Percentiles rank a stretch among this genome's conserved stretches.
Conservation (phyloP, 2,797 vertebrate genomes). For the Otolemur crassicaudatus region DNA sequence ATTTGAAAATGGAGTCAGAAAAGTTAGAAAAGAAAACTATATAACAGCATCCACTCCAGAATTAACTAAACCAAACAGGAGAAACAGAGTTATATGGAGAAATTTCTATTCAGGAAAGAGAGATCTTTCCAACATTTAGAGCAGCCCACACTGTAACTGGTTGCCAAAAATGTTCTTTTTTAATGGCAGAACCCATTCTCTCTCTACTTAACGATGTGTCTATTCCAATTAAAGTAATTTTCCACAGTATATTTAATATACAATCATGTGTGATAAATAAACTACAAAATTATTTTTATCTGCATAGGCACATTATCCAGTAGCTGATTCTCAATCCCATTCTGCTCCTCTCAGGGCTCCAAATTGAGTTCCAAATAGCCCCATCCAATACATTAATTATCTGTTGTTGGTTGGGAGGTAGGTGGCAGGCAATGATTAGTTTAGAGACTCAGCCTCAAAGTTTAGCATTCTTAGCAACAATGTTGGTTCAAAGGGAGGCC, state of each 20-base stretch:
- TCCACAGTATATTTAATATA: no score
- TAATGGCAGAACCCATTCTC: not conserved
- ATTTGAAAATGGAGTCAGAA: conserved; percentile 8
- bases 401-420: not conserved
- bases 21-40: not conserved
- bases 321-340: not conserved
- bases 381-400: not conserved
- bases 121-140: not conserved
- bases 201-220: no score
- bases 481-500: not conserved
- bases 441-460: not conserved
- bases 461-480: not conserved
- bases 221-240: no score
- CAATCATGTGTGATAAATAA: no score
- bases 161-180: not conserved
- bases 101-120: not conserved
- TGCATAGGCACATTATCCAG: not conserved
- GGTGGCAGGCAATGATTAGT: not conserved
- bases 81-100: not conserved
- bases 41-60: not conserved
- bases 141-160: not conserved
- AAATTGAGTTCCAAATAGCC: not conserved
- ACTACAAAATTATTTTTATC: not conserved
- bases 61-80: conserved; percentile 1
- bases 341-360: not conserved